Base-by-base conservation (phyloP, 2,888 invertebrate species). In the Habroteleia sp. region DNA sequence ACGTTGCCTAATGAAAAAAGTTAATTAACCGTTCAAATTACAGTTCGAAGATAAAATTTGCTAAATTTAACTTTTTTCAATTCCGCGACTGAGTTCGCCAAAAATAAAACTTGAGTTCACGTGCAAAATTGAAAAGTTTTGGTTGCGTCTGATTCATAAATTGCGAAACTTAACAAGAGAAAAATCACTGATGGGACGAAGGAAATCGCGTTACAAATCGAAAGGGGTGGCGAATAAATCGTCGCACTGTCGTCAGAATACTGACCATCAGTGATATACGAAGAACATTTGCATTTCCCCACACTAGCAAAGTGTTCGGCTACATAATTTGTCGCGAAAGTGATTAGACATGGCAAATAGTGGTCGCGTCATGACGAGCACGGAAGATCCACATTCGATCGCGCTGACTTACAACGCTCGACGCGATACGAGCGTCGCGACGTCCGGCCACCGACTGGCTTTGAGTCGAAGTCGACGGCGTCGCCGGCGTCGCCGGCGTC, bases 401-500 rank as follows among this genome's bases (percentile, higher is more conserved):
- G 35, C 60, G 62, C 27, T 44, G n/a, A 62, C n/a, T 37, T 7
- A 39, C 50, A 37, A 68, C 50, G 50, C 62, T 63, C 63, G 42
- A 68, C 71, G 62, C 78, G 80, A 76, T 76, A 77, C 78, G 76
- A 78, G 79, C 82, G 81, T 82, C 82, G 81, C 84, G 84, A 84
- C 82, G 84, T 81, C 79, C 83, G 80, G 74, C 80, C 83, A 84
- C 81, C 80, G 81, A 85, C 85, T 85, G 82, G 75, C 75, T 77
- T 74, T 76, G 68, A 74, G 74, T 74, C 72, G 76, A 75, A 76
- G 78, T 62, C 80, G 78, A 41, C 79, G 3, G 20, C 20, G 20
- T 20, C 20, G 20, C n/a, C n/a, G 79, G 76, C 77, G 77, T 42
- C 35, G 35, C 23, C 78, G 80, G 77, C 80, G 81, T 68, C 80